These are phyloP conservation scores for Drosophila nigromelanica DNA, from an alignment of 1,140 invertebrate genomes.

Conservation along the genomic window DNA sequence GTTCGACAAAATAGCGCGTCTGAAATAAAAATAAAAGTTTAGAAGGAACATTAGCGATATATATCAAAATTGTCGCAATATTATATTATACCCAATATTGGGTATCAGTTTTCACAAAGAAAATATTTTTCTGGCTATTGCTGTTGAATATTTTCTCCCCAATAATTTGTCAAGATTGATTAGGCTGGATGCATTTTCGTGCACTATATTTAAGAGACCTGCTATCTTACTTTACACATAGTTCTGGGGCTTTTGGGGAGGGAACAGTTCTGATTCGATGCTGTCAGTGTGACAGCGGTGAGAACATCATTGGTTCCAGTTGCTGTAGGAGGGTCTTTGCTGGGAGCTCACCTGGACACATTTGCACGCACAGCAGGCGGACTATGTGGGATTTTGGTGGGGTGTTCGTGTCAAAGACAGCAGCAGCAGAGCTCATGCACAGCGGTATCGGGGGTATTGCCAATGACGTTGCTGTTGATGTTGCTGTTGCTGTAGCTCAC, in stretches of 20 bases:
- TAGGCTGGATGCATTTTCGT: not conserved
- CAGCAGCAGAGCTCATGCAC: slow-evolving; percentile 31
- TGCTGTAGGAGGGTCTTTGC: slow-evolving; percentile 1
- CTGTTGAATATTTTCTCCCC: no score
- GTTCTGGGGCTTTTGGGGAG: not conserved
- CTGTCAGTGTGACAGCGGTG: slow-evolving; percentile 14
- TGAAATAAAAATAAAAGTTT: slow-evolving; percentile 83
- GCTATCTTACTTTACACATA: not conserved
- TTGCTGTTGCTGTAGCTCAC: slow-evolving; percentile 44
- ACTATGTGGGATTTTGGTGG: slow-evolving; percentile 70
- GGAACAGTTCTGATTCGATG: slow-evolving; percentile 3
- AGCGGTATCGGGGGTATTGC: slow-evolving; percentile 26
- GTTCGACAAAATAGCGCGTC: slow-evolving; percentile 94
- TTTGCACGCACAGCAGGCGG: slow-evolving; percentile 68
- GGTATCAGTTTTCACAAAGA: no score
- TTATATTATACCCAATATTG: no score
- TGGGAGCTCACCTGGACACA: slow-evolving; percentile 47
- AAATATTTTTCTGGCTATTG: no score
- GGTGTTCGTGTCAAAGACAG: slow-evolving; percentile 63
- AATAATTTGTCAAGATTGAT: no score
- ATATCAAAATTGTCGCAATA: no score
- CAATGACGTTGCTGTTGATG: slow-evolving; percentile 30
- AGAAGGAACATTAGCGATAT: no score
- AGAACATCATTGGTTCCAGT: slow-evolving; percentile 1
- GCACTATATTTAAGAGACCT: not conserved